Percentiles rank a stretch among this genome's conserved stretches.
phyloP scores from a whole-genome alignment of 2,888 invertebrate genomes.

The Nephrotoma guestfalica region DNA sequence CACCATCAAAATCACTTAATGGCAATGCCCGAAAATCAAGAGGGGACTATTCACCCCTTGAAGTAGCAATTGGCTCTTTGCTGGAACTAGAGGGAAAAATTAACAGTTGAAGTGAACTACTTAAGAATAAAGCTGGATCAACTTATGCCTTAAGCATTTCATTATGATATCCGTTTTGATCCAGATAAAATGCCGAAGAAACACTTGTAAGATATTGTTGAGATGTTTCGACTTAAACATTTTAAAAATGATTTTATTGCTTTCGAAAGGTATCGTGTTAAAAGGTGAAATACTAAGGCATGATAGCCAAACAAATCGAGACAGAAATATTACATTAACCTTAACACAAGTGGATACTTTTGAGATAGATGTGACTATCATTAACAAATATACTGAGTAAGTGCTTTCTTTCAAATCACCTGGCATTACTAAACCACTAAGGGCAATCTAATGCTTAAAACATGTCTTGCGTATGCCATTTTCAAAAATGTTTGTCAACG shows the following conservation, averaged over 20 bases:
- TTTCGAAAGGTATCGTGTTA: constrained; percentile 36
- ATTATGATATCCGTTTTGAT: constrained; percentile 67
- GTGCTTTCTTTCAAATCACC: not conserved
- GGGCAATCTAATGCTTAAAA: constrained; percentile 44
- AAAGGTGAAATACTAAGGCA: not conserved
- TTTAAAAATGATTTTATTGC: constrained; percentile 40
- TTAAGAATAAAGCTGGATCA: constrained; percentile 38
- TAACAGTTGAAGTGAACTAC: constrained; percentile 48
- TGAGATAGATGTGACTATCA: constrained; percentile 20
- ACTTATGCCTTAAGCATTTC: constrained; percentile 37
- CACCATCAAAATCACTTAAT: not conserved
- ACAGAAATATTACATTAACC: constrained; percentile 16
- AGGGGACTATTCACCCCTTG: not conserved
- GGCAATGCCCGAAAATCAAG: not conserved
- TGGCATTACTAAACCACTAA: constrained; percentile 23
- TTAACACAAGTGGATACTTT: constrained; percentile 20
- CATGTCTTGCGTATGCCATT: constrained; percentile 45
- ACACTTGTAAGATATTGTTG: constrained; percentile 38
- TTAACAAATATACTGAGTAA: constrained; percentile 18
- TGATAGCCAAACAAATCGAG: not conserved
- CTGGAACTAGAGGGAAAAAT: constrained; percentile 29
- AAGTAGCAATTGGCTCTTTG: not conserved
- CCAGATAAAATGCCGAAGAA: constrained; percentile 53
- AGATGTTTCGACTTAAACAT: constrained; percentile 22
- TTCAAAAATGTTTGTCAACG: constrained; percentile 16